phyloP scores from a whole-genome alignment of 1,140 invertebrate genomes.

The Doryteuthis pealeii region DNA sequence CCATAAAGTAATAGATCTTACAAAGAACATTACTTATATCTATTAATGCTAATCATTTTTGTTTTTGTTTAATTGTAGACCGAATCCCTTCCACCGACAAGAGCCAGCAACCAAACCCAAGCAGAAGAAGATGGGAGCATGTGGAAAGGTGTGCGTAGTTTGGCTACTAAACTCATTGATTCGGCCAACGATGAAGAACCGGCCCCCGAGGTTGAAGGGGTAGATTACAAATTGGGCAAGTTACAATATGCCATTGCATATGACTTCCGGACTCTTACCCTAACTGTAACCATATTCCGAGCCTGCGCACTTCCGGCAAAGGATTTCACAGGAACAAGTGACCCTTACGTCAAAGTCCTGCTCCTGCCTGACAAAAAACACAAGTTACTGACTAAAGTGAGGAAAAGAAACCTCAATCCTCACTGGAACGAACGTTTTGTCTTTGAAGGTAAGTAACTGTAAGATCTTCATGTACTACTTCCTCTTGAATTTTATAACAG shows the following conservation, averaged over 20 bases:
- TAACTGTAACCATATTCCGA: conserved; percentile 72
- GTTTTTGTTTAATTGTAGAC: background rate
- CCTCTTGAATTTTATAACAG: too few species aligned
- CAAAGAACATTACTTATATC: too few species aligned
- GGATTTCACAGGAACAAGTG: conserved; percentile 88
- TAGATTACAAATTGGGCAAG: conserved; percentile 53
- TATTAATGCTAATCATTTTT: background rate
- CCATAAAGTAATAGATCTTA: too few species aligned
- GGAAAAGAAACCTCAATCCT: conserved; percentile 90
- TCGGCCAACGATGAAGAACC: conserved; percentile 37
- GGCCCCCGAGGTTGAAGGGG: conserved; percentile 40
- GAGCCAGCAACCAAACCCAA: background rate
- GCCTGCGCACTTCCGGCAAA: conserved; percentile 92
- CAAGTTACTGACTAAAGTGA: conserved; percentile 97
- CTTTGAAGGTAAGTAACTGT: conserved; percentile 90
- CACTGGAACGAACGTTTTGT: conserved; percentile 98
- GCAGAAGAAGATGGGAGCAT: conserved; percentile 23
- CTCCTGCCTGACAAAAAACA: conserved; percentile 93
- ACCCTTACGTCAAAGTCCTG: conserved; percentile 71
- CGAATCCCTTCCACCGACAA: background rate
- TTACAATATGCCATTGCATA: conserved; percentile 95
- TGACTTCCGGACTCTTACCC: conserved; percentile 91
- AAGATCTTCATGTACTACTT: too few species aligned
- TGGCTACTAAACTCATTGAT: conserved; percentile 53
- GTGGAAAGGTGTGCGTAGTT: conserved; percentile 40